Base-by-base conservation (phyloP, 2,797 vertebrate species). In the Alauda arvensis region DNA sequence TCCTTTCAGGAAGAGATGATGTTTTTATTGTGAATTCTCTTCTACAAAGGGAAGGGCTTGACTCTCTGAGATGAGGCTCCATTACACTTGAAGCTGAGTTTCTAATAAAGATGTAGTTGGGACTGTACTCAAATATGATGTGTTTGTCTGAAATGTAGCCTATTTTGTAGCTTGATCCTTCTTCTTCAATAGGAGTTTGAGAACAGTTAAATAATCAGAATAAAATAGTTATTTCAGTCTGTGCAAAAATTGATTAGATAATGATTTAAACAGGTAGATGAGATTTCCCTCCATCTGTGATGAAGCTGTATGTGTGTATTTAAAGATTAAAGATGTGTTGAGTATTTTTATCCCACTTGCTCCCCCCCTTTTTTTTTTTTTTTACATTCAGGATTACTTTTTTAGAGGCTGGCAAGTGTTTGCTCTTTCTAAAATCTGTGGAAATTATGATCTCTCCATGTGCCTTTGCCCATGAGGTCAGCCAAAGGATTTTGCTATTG, bases 401-500 rank as follows among this genome's bases (percentile, higher is more conserved):
- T 72, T 79, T 37, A 79, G 68, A 62, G 39, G 8, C 49, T 89
- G 51, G n/a, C 46, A 86, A 88, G 39, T 69, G 28, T 76, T 77
- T 56, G 8, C 12, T 80, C 39, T 87, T 94, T 90, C 71, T 52
- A 85, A 78, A 91, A 85, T 76, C 62, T 61, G 51, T 89, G 82
- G 69, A 94, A 94, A 87, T 91, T 69, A 53, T 91, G 91, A 90
- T 89, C 33, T 70, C 24, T 89, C 39, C 24, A 1, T 37, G 26
- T 68, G 53, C 31, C 39, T 85, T 87, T 5, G 2, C 24, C 20
- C 70, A 14, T 43, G 83, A 90, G 92, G 87, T 94, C 92, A 93
- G 91, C 94, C 92, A 95, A 87, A 92, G 89, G 68, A 84, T 90
- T 87, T 93, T 91, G 61, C 85, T 43, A 39, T 85, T 91, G 43